A percentile compares a stretch with the other conserved stretches of the same genome.
phyloP scores from a whole-genome alignment of 2,888 invertebrate species.

The Drosophila cracens region DNA sequence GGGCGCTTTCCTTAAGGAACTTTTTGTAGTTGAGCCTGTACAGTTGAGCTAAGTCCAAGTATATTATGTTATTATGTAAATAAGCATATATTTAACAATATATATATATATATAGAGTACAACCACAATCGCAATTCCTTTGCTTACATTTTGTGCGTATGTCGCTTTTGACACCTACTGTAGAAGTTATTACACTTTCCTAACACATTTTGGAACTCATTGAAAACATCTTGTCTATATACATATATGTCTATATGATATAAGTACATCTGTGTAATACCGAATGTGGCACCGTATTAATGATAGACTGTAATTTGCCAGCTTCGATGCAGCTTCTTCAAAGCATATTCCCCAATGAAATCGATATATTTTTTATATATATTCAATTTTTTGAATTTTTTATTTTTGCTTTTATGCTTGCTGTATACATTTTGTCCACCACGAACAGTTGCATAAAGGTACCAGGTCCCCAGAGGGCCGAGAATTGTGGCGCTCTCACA shows the following conservation, averaged over 20 bases:
- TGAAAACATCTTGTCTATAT: not conserved
- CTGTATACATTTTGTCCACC: not conserved
- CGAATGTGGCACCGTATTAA: not conserved
- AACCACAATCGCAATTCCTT: not conserved
- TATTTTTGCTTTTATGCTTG: not conserved
- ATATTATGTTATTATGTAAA: conserved; percentile 65
- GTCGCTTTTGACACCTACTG: not conserved
- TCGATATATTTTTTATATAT: not conserved
- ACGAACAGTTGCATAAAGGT: not conserved
- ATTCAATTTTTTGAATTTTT: not conserved
- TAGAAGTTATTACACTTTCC: not conserved
- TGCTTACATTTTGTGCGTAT: not conserved
- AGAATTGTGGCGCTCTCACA: conserved; percentile 14
- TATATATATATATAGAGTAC: not conserved
- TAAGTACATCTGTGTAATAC: not conserved
- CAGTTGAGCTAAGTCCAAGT: conserved; percentile 66
- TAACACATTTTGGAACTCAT: not conserved
- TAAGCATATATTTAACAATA: conserved; percentile 29
- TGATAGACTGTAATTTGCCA: not conserved
- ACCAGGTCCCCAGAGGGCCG: not conserved
- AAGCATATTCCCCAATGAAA: not conserved
- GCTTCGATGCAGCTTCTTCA: not conserved
- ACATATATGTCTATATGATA: not conserved
- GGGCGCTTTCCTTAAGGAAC: conserved; percentile 45
- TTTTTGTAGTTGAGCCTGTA: conserved; percentile 56